These are phyloP conservation scores for Meiosimyza decipiens DNA, from an alignment of 2,888 invertebrate genomes.

Conservation along the genomic window DNA sequence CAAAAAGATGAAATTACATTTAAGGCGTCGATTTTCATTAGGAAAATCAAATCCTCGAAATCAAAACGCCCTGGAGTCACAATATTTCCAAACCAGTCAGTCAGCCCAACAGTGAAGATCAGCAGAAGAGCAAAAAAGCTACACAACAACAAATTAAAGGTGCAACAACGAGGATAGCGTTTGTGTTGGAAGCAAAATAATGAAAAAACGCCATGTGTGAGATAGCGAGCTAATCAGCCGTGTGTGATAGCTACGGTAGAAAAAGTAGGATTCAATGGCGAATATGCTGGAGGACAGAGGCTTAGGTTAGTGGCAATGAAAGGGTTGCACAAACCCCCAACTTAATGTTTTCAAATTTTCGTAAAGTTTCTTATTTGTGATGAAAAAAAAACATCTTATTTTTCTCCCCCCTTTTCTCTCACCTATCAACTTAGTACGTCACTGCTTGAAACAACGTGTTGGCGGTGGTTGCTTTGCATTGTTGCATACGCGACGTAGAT, in stretches of 20 bases:
- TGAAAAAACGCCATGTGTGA: neutral
- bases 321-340: too few species aligned
- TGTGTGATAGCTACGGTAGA: too few species aligned
- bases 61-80: constrained; percentile 22
- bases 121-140: too few species aligned
- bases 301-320: too few species aligned
- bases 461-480: constrained; percentile 21
- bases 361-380: neutral
- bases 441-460: neutral
- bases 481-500: too few species aligned
- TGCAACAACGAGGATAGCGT: neutral
- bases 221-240: constrained; percentile 7
- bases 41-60: constrained; percentile 30
- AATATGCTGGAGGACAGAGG: too few species aligned
- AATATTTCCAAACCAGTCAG: neutral
- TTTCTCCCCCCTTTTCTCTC: neutral
- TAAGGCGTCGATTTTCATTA: constrained; percentile 29
- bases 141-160: too few species aligned
- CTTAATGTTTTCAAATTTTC: too few species aligned
- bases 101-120: neutral
- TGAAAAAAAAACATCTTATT: constrained; percentile 31
- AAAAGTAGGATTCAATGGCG: too few species aligned
- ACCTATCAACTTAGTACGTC: constrained; percentile 17
- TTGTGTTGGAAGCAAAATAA: neutral
- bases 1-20: constrained; percentile 9